Base-by-base conservation (phyloP, 1,140 invertebrate species). In the Drosophila guanche region DNA sequence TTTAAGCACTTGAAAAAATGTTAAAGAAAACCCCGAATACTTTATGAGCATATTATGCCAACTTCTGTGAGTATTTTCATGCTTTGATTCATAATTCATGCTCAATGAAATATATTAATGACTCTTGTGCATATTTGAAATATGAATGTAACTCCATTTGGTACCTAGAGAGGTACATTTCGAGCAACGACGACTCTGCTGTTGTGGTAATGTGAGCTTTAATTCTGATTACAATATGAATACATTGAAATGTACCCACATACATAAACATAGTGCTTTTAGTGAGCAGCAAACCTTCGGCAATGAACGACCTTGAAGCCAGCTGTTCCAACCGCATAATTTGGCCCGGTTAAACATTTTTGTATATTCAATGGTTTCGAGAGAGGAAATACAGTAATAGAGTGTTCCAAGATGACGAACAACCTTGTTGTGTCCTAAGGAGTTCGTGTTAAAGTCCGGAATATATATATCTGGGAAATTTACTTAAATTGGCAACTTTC, bases 181-280 rank as follows among this genome's bases (percentile, higher is more conserved):
- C 33, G 16, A 14, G 10, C 14, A 43, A 20, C 46, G 12, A 51
- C 40, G 43, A 33, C 53, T 27, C 25, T 37, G 51, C 61, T 78
- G 56, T 59, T 59, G 47, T 63, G 63, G 70, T 79, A 79, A 80
- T 76, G 76, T 42, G 77, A 80, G 76, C 76, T 79, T 75, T 75
- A 16, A 66, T 74, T 74, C 71, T 74, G 60, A 66, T 57, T 74
- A 74, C 71, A 74, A 74, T 75, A 58, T 5, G 5, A 20, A 61
- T 47, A 63, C 61, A 70, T 62, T 73, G 16, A 20, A 20, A 20
- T 20, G 16, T 20, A 20, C 16, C 16, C 16, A 20, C 16, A 20
- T 27, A 27, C 25, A 27, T 27, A 27, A 5, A 0, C 6, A 27
- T 27, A 12, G 7, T 46, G 71, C 53, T 37, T 53, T 53, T 47